These are phyloP conservation scores for Drosophila simulans DNA, from an alignment of 1,140 invertebrate genomes.

Conservation along the genomic window DNA sequence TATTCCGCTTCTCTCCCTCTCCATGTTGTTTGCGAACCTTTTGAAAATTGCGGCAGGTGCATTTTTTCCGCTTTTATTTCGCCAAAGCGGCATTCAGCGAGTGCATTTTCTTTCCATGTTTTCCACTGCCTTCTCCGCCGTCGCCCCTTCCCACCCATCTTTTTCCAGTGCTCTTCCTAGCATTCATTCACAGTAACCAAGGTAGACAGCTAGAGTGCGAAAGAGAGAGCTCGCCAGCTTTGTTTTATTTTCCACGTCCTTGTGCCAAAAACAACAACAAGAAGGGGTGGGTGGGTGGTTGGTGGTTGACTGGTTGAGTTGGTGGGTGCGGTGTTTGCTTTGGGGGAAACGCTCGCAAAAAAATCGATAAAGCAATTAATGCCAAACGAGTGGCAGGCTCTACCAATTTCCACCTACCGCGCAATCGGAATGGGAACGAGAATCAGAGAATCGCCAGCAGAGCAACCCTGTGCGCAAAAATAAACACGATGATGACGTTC, in stretches of 20 bases:
- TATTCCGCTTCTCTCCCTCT: constrained; percentile 44
- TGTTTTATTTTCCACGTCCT: constrained; percentile 64
- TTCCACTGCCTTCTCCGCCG: constrained; percentile 4
- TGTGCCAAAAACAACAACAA: constrained; percentile 76
- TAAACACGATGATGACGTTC: constrained; percentile 58
- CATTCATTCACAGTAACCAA: constrained; percentile 71
- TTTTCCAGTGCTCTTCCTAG: constrained; percentile 39
- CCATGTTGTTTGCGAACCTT: constrained; percentile 50
- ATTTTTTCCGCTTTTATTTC: constrained; percentile 37
- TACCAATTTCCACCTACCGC: constrained; percentile 32
- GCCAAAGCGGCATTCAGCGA: constrained; percentile 45
- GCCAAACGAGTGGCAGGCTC: constrained; percentile 70
- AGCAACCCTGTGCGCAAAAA: constrained; percentile 68
- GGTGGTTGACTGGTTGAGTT: constrained; percentile 1
- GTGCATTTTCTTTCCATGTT: constrained; percentile 57
- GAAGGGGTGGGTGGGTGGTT: neutral
- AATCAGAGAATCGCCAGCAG: constrained; percentile 15
- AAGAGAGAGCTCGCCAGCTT: constrained; percentile 9
- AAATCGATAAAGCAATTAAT: constrained; percentile 83
- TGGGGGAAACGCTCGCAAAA: constrained; percentile 42
- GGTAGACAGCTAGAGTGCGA: constrained; percentile 31
- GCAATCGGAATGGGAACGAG: constrained; percentile 21
- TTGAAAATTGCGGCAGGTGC: constrained; percentile 67
- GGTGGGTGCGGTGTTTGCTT: constrained; percentile 20
- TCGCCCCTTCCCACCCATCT: neutral